These are phyloP conservation scores for Papilio xuthus DNA, from an alignment of 1,140 invertebrate species.

Conservation along the genomic window DNA sequence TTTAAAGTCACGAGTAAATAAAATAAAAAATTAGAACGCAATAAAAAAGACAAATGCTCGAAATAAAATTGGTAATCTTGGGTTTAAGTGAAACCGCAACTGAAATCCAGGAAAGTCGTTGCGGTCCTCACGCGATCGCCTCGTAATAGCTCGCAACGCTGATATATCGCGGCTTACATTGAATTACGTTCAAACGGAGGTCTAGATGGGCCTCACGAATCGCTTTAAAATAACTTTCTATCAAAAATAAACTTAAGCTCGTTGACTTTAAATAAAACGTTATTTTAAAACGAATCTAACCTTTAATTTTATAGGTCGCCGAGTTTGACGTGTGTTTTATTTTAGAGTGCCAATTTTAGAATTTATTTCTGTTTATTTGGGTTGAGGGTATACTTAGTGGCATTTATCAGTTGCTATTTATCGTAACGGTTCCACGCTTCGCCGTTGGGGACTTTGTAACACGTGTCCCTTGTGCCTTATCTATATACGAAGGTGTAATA, in stretches of 20 bases:
- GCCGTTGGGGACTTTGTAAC: conserved; percentile 39
- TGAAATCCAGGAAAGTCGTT: conserved; percentile 43
- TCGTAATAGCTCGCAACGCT: conserved; percentile 43
- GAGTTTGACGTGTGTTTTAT: conserved; percentile 19
- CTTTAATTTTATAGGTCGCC: conserved; percentile 22
- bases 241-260: conserved; percentile 4
- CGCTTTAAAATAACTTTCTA: conserved; percentile 15
- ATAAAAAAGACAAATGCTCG: conserved; percentile 23
- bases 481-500: conserved; percentile 33
- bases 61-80: conserved; percentile 31
- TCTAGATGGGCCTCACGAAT: background rate
- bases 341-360: conserved; percentile 23
- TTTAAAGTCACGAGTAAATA: background rate
- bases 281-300: conserved; percentile 8
- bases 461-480: conserved; percentile 34
- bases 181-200: conserved; percentile 15
- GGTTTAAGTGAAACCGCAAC: conserved; percentile 36
- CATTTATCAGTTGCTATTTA: conserved; percentile 55
- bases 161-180: conserved; percentile 33
- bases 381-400: conserved; percentile 34
- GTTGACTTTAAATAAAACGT: conserved; percentile 13
- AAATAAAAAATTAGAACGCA: background rate
- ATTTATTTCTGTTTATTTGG: conserved; percentile 31
- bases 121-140: conserved; percentile 43
- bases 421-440: conserved; percentile 55